phyloP scores from a whole-genome alignment of 2,888 invertebrate species.

The Temnothorax ravouxi region DNA sequence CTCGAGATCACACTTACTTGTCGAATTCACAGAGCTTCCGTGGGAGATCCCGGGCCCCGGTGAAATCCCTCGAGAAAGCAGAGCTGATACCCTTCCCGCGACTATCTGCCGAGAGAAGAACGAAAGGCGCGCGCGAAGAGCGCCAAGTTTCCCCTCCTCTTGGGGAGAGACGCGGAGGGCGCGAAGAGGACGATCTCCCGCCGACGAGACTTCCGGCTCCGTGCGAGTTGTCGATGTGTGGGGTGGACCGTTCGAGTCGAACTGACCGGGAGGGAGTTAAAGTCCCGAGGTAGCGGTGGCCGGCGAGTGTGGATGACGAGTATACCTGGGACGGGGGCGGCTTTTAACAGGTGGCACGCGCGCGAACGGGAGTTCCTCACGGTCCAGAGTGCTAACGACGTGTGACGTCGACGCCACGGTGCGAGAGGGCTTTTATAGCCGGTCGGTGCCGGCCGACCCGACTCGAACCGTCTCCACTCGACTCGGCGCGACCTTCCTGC shows the following conservation, averaged over 20 bases:
- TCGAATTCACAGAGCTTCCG: slow-evolving; percentile 31
- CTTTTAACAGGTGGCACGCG: slow-evolving; percentile 73
- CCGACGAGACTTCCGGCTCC: slow-evolving; percentile 21
- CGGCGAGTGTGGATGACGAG: background rate
- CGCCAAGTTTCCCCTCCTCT: background rate
- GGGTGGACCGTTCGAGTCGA: background rate
- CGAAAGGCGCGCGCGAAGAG: background rate
- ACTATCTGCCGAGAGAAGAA: background rate
- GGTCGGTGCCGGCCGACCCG: slow-evolving; percentile 66
- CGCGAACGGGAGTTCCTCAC: slow-evolving; percentile 77
- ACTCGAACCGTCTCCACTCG: slow-evolving; percentile 70
- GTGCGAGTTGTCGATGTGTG: background rate
- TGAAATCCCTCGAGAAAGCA: background rate
- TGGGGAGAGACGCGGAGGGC: background rate
- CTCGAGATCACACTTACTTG: slow-evolving; percentile 31
- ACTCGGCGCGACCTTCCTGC: slow-evolving; percentile 62
- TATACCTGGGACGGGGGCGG: slow-evolving; percentile 32
- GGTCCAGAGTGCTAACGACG: slow-evolving; percentile 82
- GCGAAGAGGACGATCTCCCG: background rate
- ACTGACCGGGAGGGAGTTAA: background rate
- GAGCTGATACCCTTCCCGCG: background rate
- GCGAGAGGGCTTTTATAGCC: slow-evolving; percentile 83
- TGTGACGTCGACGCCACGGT: slow-evolving; percentile 81
- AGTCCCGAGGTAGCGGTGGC: background rate
- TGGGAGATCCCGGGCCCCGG: background rate